These are phyloP conservation scores for Peromyscus maniculatus DNA, from an alignment of 2,113 vertebrate species.

Conservation along the genomic window DNA sequence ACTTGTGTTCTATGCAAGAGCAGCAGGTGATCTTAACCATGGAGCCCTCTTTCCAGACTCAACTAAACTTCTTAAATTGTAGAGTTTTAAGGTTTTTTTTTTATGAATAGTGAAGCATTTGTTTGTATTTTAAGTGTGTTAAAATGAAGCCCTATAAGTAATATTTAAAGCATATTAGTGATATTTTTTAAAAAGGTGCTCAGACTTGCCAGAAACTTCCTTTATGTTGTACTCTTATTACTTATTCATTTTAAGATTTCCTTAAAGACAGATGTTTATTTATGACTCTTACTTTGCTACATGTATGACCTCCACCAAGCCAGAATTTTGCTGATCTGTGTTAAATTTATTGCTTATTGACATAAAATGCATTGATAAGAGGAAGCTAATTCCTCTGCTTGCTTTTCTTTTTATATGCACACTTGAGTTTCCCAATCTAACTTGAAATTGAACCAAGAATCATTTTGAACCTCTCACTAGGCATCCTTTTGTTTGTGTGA, in stretches of 20 bases:
- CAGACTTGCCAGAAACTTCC: not conserved
- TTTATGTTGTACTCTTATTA: not conserved
- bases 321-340: not conserved
- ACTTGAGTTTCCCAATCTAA: not conserved
- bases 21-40: not conserved
- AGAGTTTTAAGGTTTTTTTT: not conserved
- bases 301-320: not conserved
- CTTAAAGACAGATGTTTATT: not conserved
- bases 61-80: not conserved
- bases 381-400: not conserved
- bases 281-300: not conserved
- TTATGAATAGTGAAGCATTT: not conserved
- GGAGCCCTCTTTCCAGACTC: not conserved
- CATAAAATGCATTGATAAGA: not conserved
- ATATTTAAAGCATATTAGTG: not conserved
- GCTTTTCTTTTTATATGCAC: not conserved
- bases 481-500: not conserved
- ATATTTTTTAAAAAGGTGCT: not conserved
- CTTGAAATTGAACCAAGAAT: not conserved
- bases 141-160: not conserved
- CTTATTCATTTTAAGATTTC: constrained; percentile 7
- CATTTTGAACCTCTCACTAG: not conserved
- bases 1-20: not conserved
- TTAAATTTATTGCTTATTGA: not conserved
- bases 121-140: not conserved